A percentile compares a stretch with the other conserved stretches of the same genome.
Conservation (phyloP, 2,113 vertebrate species). For the Neopipo cinnamomea region DNA sequence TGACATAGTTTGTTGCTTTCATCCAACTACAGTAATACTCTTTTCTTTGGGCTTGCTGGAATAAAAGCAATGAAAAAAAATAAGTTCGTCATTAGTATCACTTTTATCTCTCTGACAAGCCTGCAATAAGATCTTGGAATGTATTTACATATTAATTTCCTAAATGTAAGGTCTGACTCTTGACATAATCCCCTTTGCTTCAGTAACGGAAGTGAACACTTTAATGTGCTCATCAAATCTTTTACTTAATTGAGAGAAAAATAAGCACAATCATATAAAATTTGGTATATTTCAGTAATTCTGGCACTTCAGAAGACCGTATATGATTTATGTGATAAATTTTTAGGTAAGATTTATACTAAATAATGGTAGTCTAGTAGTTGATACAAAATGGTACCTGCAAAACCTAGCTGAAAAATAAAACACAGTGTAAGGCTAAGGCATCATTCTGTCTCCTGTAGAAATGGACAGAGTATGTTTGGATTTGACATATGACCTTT, state of each 20-base stretch:
- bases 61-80: not conserved
- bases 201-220: not conserved
- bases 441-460: not conserved
- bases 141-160: not conserved
- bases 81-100: not conserved
- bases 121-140: not conserved
- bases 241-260: not conserved
- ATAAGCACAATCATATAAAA: not conserved
- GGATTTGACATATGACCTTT: not conserved
- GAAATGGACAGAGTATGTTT: not conserved
- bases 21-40: not conserved
- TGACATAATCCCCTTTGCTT: not conserved
- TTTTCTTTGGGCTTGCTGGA: constrained; percentile 9
- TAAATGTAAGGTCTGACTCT: not conserved
- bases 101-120: constrained; percentile 24
- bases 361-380: not conserved
- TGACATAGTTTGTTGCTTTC: not conserved
- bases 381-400: not conserved
- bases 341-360: not conserved
- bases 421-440: not conserved
- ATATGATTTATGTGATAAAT: not conserved
- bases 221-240: not conserved
- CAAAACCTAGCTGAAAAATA: not conserved
- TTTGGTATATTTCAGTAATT: not conserved
- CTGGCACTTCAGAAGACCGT: not conserved